Percentiles rank a stretch among this genome's conserved stretches.
Conservation (phyloP, 2,888 invertebrate genomes). For the Chydorus sphaericus region DNA sequence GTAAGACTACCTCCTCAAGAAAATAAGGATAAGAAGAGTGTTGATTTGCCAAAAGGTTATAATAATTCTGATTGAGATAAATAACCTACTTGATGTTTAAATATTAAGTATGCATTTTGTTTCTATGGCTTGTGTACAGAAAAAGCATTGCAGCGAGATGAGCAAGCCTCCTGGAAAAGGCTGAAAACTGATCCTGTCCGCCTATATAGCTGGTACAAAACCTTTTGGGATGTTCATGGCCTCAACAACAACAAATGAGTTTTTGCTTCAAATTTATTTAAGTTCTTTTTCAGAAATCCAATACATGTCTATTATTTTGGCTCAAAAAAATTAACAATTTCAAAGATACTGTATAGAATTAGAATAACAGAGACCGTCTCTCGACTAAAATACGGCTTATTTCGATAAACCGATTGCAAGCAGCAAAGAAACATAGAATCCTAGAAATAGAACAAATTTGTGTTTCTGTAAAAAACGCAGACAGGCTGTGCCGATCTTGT, state of each 20-base stretch:
- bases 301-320: no score
- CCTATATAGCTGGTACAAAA: slow-evolving; percentile 10
- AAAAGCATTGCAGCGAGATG: background rate
- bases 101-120: no score
- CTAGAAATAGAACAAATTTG: background rate
- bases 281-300: background rate
- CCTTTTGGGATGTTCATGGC: slow-evolving; percentile 3
- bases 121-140: no score
- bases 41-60: no score
- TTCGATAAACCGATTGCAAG: background rate
- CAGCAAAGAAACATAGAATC: background rate
- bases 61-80: no score
- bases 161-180: background rate
- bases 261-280: background rate
- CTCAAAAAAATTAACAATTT: background rate
- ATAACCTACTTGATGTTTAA: no score
- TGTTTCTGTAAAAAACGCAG: background rate
- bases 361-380: no score
- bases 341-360: background rate
- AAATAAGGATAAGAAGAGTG: no score
- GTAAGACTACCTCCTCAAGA: no score
- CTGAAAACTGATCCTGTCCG: slow-evolving; percentile 9
- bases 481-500: no score
- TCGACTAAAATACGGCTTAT: background rate
- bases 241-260: background rate